These are phyloP conservation scores for Anser brachyrhynchus DNA, from an alignment of 2,113 vertebrate species.

Conservation along the genomic window DNA sequence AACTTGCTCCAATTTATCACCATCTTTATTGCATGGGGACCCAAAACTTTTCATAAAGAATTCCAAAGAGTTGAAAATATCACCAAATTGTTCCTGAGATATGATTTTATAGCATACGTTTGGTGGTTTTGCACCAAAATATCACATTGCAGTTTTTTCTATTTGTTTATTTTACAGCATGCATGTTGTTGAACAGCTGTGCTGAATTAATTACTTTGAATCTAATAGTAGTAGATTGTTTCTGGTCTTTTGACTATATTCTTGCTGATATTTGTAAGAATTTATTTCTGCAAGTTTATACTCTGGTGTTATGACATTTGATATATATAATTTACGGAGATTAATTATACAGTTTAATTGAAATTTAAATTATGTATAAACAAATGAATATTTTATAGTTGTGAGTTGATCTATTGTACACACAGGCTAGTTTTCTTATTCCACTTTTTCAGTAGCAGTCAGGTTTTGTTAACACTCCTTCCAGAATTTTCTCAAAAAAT, in stretches of 20 bases:
- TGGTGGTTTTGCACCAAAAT: background rate
- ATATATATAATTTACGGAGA: background rate
- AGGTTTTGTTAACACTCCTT: background rate
- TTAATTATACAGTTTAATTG: background rate
- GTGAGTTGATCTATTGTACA: background rate
- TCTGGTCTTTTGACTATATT: background rate
- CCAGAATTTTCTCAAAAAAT: background rate
- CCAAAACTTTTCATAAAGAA: background rate
- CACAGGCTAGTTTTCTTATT: background rate
- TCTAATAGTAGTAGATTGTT: background rate
- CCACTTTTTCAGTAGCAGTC: background rate
- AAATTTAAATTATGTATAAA: constrained; percentile 9
- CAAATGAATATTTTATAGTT: background rate
- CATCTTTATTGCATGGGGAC: background rate
- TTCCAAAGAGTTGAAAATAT: background rate
- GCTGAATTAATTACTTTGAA: background rate
- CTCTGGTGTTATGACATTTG: background rate
- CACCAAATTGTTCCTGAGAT: background rate
- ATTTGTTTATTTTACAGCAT: background rate
- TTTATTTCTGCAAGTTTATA: background rate
- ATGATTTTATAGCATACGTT: background rate
- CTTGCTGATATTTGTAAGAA: background rate
- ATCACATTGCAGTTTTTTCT: background rate
- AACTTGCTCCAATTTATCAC: background rate
- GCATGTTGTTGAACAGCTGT: background rate